Base-by-base conservation (phyloP, 2,113 vertebrate species). In the Scomber japonicus region DNA sequence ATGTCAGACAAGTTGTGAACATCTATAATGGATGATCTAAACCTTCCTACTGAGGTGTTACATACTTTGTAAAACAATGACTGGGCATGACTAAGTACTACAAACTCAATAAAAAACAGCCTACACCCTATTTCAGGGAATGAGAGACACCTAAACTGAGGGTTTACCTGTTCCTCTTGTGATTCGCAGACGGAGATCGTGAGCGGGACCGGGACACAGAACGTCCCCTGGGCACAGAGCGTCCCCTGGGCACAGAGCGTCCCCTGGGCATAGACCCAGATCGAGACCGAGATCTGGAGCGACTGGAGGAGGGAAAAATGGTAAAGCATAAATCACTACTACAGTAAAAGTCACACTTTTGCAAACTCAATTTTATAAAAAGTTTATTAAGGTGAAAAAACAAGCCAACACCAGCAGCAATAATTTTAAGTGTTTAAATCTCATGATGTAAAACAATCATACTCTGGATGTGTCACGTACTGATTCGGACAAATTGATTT, bases 131-230 rank as follows among this genome's bases (percentile, higher is more conserved):
- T 54, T 74, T 62, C n/a, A 48, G 30, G 46, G 46, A 77, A 65
- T 17, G 3, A 62, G 19, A 68, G 5, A 82, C 31, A 74, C 62
- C 9, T 57, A 15, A 68, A 71, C 6, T 12, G 50, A 66, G 50
- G 57, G 55, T 64, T 86, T 93, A 95, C 95, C 95, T 94, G 81
- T 78, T 92, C 88, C 90, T 92, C 75, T 94, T 95, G 91, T 93
- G 91, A 75, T 93, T 95, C 27, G 91, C 68, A 13, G 94, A 89
- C 5, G 50, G 86, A 44, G 95, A 92, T 11, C 93, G 88, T 75
- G 94, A 94, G 19, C 90, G 93, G n/a, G 94, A 95, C 2, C 91
- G 86, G 3, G 93, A 93, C 5, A 16, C 66, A 1, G 94, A 93
- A 21, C 91, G 93, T 19, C 91, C 48, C 40, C 92, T 89, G 35